Evolutionary conservation across 2,797 vertebrate species (phyloP), one percentile per base, ranked within the genome.

Genomic region (Betta splendens): DNA sequence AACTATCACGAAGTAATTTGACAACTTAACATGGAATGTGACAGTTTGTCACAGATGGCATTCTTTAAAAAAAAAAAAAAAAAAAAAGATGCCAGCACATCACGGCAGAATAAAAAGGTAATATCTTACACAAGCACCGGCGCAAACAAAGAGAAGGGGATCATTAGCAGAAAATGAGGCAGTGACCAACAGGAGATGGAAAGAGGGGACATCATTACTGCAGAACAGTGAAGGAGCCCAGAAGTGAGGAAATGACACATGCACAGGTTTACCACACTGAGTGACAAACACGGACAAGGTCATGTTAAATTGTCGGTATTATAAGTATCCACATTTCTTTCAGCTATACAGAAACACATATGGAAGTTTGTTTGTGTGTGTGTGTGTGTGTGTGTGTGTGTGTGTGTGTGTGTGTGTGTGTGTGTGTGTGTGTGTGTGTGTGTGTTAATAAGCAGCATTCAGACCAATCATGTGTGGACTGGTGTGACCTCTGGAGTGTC

Each of bases 211-310:
- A 42, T 47, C 16, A 29, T 33, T 51, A 51, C 40, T 40, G 20
- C 46, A 40, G 60, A 60, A 58, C 51, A 40, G 17, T 47, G 35
- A 49, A 38, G 37, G 37, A 67, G 52, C 51, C 52, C 68, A 57
- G 28, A 56, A 38, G 54, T 67, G 63, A 81, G 51, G 58, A 69
- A 48, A 45, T 60, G 61, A 63, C 71, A 79, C 61, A 56, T 9
- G 33, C 55, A 59, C 42, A 40, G 42, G 72, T 72, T 62, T 33
- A 31, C 44, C 59, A 61, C 56, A 47, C 31, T 38, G 37, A 54
- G 46, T 56, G 63, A 56, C 72, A 69, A 72, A 72, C 55, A 54
- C 29, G 61, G 78, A 76, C 64, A 67, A 75, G 73, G 78, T 76
- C 52, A 57, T 77, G 79, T 69, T 35, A 54, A 56, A 73, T 39